Conservation (phyloP, 37 sponge, comb jelly and placozoan genomes). For the Diacarnus erythraeanus region DNA sequence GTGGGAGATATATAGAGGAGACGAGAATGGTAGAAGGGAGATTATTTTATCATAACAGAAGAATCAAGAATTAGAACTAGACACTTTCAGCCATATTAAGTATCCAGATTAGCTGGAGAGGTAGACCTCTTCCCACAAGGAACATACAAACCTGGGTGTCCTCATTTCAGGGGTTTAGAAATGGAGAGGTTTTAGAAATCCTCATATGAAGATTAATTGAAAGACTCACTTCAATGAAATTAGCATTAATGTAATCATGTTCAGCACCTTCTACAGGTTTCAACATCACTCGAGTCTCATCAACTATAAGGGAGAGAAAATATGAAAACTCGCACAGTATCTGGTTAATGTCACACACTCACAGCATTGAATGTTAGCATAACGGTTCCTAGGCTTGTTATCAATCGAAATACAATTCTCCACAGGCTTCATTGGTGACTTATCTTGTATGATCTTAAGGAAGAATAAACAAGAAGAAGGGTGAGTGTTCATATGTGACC, state of each 20-base stretch:
- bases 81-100: no score
- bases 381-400: slow-evolving; percentile 75
- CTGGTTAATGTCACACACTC: no score
- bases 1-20: no score
- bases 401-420: slow-evolving; percentile 38
- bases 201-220: no score
- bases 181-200: no score
- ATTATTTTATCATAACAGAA: no score
- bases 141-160: no score
- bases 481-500: no score
- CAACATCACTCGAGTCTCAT: slow-evolving; percentile 57
- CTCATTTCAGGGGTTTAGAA: background rate
- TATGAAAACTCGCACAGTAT: background rate
- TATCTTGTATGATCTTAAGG: slow-evolving; percentile 46
- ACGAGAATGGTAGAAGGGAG: slow-evolving; percentile 8
- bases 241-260: slow-evolving; percentile 79
- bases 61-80: no score
- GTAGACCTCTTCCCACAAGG: no score
- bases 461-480: no score
- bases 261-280: slow-evolving; percentile 34
- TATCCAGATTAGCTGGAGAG: no score
- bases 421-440: slow-evolving; percentile 42
- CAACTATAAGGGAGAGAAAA: slow-evolving; percentile 44
- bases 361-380: slow-evolving; percentile 79
- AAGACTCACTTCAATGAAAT: slow-evolving; percentile 61